phyloP scores from a whole-genome alignment of 2,888 invertebrate genomes.

The Carterocephalus palaemon region DNA sequence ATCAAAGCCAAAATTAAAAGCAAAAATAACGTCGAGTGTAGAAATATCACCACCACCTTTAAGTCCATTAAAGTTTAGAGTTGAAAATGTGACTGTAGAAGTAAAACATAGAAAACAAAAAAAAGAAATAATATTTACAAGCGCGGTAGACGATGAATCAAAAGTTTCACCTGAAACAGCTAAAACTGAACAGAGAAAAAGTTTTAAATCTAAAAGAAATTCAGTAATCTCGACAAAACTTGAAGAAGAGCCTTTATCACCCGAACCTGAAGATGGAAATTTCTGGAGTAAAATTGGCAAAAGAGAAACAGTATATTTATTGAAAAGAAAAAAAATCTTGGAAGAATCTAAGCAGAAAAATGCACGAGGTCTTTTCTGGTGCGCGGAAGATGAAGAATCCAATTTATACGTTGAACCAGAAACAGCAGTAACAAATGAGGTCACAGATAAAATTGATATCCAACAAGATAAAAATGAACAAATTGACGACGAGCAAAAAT shows the following conservation, averaged over 20 bases:
- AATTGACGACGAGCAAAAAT: neutral
- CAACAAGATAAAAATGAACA: too few species aligned
- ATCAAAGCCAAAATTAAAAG: conserved; percentile 61
- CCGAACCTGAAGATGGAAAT: conserved; percentile 72
- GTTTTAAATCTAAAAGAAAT: conserved; percentile 42
- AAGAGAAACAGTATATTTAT: conserved; percentile 81
- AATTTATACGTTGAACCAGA: neutral
- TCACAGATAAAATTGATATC: too few species aligned
- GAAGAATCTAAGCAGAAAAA: conserved; percentile 61
- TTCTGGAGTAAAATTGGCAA: conserved; percentile 83
- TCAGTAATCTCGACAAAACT: conserved; percentile 33
- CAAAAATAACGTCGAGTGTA: conserved; percentile 76
- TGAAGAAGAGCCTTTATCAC: conserved; percentile 44
- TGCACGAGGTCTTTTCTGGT: conserved; percentile 60
- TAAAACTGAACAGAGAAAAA: conserved; percentile 30
- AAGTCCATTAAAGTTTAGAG: conserved; percentile 73
- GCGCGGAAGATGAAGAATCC: conserved; percentile 44
- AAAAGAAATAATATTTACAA: conserved; percentile 61
- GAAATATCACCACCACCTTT: conserved; percentile 64
- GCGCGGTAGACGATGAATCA: conserved; percentile 45
- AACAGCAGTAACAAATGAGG: too few species aligned
- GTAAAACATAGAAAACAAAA: conserved; percentile 63
- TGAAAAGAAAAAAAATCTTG: conserved; percentile 74
- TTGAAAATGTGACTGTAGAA: conserved; percentile 80
- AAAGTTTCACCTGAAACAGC: conserved; percentile 23